A percentile compares a stretch with the other conserved stretches of the same genome.
Evolutionary conservation across 1,140 invertebrate species (phyloP).

Genomic region (Drosophila serrata): DNA sequence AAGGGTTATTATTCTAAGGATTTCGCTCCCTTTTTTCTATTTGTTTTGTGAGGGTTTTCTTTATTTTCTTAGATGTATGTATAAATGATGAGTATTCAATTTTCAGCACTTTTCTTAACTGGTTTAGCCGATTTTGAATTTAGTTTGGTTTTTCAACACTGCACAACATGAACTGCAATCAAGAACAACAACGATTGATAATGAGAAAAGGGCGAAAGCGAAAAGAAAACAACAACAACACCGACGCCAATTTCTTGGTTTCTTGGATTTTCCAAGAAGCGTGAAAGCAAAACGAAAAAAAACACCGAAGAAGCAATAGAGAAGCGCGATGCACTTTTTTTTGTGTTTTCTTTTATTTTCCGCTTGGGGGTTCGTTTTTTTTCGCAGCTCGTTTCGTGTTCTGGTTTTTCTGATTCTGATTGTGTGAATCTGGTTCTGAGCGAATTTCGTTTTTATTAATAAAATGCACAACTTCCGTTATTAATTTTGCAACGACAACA

Average conservation of each 20-base stretch:
- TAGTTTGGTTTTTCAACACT: constrained; percentile 48
- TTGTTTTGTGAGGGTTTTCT: constrained; percentile 39
- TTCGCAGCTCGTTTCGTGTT: constrained; percentile 35
- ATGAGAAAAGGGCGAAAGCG: constrained; percentile 1
- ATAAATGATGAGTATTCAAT: constrained; percentile 3
- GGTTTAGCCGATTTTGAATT: constrained; percentile 57
- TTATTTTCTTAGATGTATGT: constrained; percentile 9
- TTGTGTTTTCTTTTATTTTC: constrained; percentile 30
- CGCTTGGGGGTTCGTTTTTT: constrained; percentile 1
- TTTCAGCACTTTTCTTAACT: constrained; percentile 22
- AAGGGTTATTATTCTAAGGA: constrained; percentile 24
- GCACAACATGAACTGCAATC: constrained; percentile 43
- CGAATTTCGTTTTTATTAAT: constrained; percentile 82
- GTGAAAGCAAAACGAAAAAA: constrained; percentile 31
- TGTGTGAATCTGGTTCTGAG: constrained; percentile 43
- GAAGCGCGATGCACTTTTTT: constrained; percentile 37
- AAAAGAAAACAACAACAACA: constrained; percentile 9
- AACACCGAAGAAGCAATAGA: constrained; percentile 14
- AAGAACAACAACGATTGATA: not conserved
- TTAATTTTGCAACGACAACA: constrained; percentile 83
- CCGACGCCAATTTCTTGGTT: not conserved
- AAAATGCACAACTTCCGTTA: constrained; percentile 85
- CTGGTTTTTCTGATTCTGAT: constrained; percentile 59
- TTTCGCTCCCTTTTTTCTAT: constrained; percentile 9
- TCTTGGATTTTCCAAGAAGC: constrained; percentile 44